Percentiles rank a stretch among this genome's conserved stretches.
phyloP scores from a whole-genome alignment of 2,888 invertebrate species.

The Megamerina dolium region DNA sequence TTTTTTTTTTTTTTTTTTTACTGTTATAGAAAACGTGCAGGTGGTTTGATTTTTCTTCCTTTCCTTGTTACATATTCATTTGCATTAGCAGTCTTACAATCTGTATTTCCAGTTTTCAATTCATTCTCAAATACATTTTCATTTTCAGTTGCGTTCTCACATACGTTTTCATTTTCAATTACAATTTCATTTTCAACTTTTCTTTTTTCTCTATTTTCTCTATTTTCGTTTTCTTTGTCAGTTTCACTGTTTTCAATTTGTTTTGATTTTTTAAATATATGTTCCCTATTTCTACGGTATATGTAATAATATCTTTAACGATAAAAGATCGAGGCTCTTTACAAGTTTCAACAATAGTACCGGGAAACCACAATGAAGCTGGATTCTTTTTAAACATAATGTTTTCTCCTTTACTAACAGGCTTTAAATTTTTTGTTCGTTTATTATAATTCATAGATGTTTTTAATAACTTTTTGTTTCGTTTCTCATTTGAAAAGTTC shows the following conservation, averaged over 20 bases:
- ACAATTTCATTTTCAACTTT: too few relatives aligned
- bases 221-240: not conserved
- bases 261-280: not conserved
- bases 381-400: not conserved
- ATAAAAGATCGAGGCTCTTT: not conserved
- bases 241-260: not conserved
- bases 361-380: not conserved
- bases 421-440: not conserved
- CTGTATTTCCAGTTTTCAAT: not conserved
- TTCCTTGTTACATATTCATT: not conserved
- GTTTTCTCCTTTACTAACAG: not conserved
- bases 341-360: not conserved
- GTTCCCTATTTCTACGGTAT: not conserved
- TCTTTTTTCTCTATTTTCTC: not conserved
- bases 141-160: too few relatives aligned
- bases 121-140: too few relatives aligned
- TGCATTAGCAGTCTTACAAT: not conserved
- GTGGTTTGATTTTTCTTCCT: not conserved
- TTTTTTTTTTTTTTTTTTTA: too few relatives aligned
- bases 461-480: not conserved
- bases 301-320: not conserved
- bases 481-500: not conserved
- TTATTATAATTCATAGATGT: not conserved
- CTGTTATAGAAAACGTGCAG: constrained; percentile 1
- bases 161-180: too few relatives aligned